Percentiles rank a stretch among this genome's conserved stretches.
phyloP scores from a whole-genome alignment of 2,797 vertebrate species.

The Megalops cyprinoides region DNA sequence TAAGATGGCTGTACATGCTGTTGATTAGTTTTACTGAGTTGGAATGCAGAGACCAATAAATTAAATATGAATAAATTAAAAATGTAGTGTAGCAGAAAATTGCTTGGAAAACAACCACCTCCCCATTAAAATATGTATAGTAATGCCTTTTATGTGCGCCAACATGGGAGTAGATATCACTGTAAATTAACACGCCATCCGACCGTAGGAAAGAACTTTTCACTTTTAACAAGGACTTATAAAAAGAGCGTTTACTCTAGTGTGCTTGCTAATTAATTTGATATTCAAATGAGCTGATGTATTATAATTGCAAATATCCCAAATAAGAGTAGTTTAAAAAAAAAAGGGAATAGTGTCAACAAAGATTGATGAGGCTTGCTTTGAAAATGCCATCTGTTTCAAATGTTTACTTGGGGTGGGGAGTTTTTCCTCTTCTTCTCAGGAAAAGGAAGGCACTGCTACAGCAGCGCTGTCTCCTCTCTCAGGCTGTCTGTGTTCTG shows the following conservation, averaged over 20 bases:
- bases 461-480: conserved; percentile 39
- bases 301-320: conserved; percentile 84
- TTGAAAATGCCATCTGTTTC: conserved; percentile 77
- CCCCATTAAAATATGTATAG: conserved; percentile 87
- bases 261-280: conserved; percentile 89
- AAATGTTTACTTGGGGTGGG: conserved; percentile 63
- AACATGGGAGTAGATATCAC: conserved; percentile 85
- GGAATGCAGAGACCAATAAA: conserved; percentile 83
- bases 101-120: conserved; percentile 85
- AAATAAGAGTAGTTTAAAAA: conserved; percentile 79
- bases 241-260: conserved; percentile 82
- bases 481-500: conserved; percentile 44
- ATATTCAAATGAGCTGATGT: conserved; percentile 86
- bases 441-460: conserved; percentile 51
- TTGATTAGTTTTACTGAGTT: conserved; percentile 81
- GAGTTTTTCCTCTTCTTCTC: conserved; percentile 40
- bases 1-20: conserved; percentile 78
- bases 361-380: conserved; percentile 79
- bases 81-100: conserved; percentile 87
- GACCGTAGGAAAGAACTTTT: conserved; percentile 82
- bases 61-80: conserved; percentile 86
- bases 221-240: conserved; percentile 91
- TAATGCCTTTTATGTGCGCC: conserved; percentile 82
- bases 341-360: conserved; percentile 77
- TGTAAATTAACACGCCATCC: conserved; percentile 87